Evolutionary conservation across 2,113 vertebrate genomes (phyloP).

Genomic region (Microtus pennsylvanicus): DNA sequence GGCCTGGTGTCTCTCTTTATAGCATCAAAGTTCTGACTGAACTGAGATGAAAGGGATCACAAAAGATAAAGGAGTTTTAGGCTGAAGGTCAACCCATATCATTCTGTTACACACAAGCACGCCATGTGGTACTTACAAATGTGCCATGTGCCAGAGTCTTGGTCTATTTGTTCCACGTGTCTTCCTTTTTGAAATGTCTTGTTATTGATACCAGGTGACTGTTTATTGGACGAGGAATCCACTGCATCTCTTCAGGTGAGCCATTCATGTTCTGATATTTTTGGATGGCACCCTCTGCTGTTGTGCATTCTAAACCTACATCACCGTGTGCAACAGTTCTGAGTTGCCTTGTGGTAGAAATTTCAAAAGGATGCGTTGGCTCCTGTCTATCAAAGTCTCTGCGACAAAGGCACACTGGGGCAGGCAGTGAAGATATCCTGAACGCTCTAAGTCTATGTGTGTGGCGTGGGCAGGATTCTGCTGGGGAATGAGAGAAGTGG

Average conservation of each 20-base stretch:
- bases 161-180: background rate
- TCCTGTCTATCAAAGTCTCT: background rate
- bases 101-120: background rate
- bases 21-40: background rate
- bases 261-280: background rate
- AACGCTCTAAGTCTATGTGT: background rate
- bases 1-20: background rate
- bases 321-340: background rate
- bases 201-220: background rate
- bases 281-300: background rate
- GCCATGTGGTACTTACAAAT: background rate
- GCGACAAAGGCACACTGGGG: background rate
- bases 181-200: background rate
- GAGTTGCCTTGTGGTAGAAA: background rate
- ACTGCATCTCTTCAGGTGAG: background rate
- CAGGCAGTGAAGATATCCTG: background rate
- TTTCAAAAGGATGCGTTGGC: background rate
- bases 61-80: conserved; percentile 29
- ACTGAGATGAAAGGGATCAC: background rate
- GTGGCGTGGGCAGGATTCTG: background rate
- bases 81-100: background rate
- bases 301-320: background rate
- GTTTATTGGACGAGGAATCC: background rate
- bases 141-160: background rate
- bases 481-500: background rate